phyloP scores from a whole-genome alignment of 1,140 invertebrate species.

The Cyclargus thomasi region DNA sequence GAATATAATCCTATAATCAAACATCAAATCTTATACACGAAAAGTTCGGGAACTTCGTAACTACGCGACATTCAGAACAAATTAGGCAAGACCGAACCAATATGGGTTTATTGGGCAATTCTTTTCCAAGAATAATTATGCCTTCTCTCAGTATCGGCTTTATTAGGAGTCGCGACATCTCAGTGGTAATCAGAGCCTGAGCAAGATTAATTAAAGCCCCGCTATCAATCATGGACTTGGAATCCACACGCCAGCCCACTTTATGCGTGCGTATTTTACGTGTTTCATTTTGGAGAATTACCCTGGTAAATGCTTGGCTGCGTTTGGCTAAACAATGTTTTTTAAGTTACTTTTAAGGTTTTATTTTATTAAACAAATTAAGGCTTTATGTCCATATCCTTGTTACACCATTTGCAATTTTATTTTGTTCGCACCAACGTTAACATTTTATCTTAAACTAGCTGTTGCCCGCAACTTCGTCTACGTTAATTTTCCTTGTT shows the following conservation, averaged over 20 bases:
- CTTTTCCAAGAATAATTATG: constrained; percentile 24
- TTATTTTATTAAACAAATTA: no score
- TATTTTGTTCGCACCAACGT: no score
- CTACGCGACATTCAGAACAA: not conserved
- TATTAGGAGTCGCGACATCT: constrained; percentile 12
- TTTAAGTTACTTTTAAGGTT: no score
- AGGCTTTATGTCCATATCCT: no score
- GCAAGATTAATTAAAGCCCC: constrained; percentile 54
- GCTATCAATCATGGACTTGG: constrained; percentile 51
- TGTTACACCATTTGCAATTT: no score
- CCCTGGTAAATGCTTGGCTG: not conserved
- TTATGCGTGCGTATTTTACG: constrained; percentile 6
- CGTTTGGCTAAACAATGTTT: no score
- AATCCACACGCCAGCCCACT: constrained; percentile 22
- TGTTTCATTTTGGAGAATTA: not conserved
- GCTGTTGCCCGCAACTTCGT: no score
- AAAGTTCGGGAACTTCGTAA: not conserved
- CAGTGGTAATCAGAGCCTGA: constrained; percentile 29
- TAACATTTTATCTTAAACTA: no score
- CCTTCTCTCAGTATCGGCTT: constrained; percentile 24
- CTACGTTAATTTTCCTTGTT: no score
- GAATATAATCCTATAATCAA: not conserved
- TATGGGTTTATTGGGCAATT: constrained; percentile 14
- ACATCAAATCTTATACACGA: no score
- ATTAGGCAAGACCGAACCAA: not conserved